Conservation (phyloP, 1,140 invertebrate species). For the Drosophila jambulina region DNA sequence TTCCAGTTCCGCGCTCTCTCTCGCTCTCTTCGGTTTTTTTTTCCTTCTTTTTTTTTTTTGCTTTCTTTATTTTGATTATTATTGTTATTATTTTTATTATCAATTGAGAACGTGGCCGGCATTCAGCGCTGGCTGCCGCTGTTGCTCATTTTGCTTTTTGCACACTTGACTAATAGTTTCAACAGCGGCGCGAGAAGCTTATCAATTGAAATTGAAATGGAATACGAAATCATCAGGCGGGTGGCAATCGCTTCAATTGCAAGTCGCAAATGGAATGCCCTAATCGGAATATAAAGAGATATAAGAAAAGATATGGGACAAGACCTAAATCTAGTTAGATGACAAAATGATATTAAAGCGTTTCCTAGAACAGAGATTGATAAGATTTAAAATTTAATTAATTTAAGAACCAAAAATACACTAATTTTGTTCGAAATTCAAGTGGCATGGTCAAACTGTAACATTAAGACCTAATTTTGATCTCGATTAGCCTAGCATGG, state of each 20-base stretch:
- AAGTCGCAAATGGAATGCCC: conserved; percentile 44
- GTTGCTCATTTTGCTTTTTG: conserved; percentile 56
- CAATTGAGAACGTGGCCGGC: conserved; percentile 82
- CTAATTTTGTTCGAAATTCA: not conserved
- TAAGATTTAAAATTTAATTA: too few relatives aligned
- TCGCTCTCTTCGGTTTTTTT: conserved; percentile 1
- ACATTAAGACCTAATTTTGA: too few relatives aligned
- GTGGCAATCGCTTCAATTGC: conserved; percentile 16
- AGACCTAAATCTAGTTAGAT: too few relatives aligned
- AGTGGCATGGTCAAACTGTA: not conserved
- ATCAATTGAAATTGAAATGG: conserved; percentile 78
- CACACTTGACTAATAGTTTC: conserved; percentile 78
- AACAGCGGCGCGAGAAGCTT: conserved; percentile 63
- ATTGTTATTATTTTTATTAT: conserved; percentile 82
- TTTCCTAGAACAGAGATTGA: too few relatives aligned
- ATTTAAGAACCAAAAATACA: too few relatives aligned
- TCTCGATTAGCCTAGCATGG: not conserved
- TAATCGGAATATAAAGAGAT: conserved; percentile 2
- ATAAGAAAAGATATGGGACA: not conserved
- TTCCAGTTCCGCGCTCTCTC: conserved; percentile 15
- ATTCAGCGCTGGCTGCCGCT: conserved; percentile 55
- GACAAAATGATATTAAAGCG: not conserved
- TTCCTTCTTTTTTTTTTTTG: conserved; percentile 12
- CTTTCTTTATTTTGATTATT: conserved; percentile 71
- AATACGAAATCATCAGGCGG: conserved; percentile 60